A percentile compares a stretch with the other conserved stretches of the same genome.
These are phyloP conservation scores for Coregonus sp. DNA, from an alignment of 2,797 vertebrate genomes.

Conservation along the genomic window DNA sequence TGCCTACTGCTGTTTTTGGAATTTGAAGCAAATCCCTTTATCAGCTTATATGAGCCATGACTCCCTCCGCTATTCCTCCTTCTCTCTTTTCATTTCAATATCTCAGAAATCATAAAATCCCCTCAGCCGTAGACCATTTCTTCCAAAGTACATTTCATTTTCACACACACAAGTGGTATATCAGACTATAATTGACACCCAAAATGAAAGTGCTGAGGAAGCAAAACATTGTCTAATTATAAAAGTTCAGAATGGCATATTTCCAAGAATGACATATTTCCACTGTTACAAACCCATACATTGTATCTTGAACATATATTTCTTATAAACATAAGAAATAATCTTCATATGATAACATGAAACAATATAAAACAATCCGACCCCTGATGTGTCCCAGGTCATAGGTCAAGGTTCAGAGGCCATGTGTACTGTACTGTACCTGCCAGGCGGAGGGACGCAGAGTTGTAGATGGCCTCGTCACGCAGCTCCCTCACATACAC, in stretches of 20 bases:
- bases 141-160: constrained; percentile 69
- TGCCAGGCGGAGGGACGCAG: constrained; percentile 82
- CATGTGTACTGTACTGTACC: constrained; percentile 66
- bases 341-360: not conserved
- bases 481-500: constrained; percentile 83
- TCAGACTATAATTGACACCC: constrained; percentile 61
- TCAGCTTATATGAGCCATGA: constrained; percentile 29
- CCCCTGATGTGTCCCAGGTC: not conserved
- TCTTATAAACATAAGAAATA: too few species aligned
- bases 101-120: constrained; percentile 76
- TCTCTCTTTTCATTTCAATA: constrained; percentile 67
- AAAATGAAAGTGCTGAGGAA: constrained; percentile 60
- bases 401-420: not conserved
- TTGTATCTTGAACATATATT: too few species aligned
- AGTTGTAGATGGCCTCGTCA: constrained; percentile 83
- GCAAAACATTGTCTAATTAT: constrained; percentile 66
- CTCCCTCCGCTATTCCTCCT: not conserved
- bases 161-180: constrained; percentile 53
- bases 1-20: constrained; percentile 47
- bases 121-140: constrained; percentile 72
- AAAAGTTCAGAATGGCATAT: not conserved
- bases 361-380: not conserved
- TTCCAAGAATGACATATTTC: not conserved
- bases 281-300: not conserved
- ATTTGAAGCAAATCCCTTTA: constrained; percentile 63